phyloP scores from a whole-genome alignment of 2,888 invertebrate genomes.

The Allacma fusca region DNA sequence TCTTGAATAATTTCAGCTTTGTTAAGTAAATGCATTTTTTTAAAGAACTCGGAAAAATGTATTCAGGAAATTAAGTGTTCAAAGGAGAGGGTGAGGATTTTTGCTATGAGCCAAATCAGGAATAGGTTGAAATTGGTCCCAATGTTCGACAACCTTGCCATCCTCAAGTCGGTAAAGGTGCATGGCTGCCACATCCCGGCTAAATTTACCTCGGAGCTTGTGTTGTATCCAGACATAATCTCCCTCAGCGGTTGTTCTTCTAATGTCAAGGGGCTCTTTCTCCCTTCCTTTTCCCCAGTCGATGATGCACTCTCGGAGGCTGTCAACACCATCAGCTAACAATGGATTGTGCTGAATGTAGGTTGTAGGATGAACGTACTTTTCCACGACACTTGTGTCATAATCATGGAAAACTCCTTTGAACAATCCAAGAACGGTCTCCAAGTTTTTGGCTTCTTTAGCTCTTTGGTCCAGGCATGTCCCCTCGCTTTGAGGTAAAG shows the following conservation, averaged over 20 bases:
- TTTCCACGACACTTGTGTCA: constrained; percentile 5
- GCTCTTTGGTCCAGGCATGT: too few species aligned
- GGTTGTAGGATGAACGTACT: constrained; percentile 10
- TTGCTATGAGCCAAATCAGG: neutral
- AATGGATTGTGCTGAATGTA: constrained; percentile 35
- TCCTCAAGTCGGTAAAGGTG: constrained; percentile 20
- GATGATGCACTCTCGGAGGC: neutral
- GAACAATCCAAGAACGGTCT: too few species aligned
- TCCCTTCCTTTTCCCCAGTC: neutral
- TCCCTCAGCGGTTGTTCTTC: constrained; percentile 2
- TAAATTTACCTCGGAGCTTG: neutral
- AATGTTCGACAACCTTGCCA: constrained; percentile 32
- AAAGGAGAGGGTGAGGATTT: neutral
- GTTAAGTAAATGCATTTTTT: too few species aligned
- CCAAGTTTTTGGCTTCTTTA: too few species aligned
- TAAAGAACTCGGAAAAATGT: too few species aligned
- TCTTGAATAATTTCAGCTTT: too few species aligned
- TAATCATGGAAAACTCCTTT: too few species aligned
- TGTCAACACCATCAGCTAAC: constrained; percentile 1
- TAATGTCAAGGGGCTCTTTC: neutral
- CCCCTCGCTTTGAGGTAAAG: too few species aligned
- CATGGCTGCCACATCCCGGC: neutral
- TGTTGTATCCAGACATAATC: constrained; percentile 27
- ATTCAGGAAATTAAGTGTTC: too few species aligned
- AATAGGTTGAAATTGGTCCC: constrained; percentile 22